Evolutionary conservation across 2,888 invertebrate genomes (phyloP).

Genomic region (Stenurella melanura): DNA sequence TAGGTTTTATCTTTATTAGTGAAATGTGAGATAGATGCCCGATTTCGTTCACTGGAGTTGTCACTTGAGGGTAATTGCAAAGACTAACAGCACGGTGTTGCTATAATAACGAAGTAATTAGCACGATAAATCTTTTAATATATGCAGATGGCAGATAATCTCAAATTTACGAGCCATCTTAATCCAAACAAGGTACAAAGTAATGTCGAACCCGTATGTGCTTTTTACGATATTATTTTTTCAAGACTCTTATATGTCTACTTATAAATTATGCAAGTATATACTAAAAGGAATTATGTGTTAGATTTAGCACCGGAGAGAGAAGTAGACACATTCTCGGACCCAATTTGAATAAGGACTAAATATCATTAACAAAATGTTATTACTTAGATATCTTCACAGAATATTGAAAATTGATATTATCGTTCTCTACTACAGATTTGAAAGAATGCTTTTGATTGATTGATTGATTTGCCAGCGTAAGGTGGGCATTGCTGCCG

Average conservation of each 20-base stretch:
- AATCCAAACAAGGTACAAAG: slow-evolving; percentile 33
- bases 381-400: too few species aligned
- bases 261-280: slow-evolving; percentile 11
- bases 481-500: too few species aligned
- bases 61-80: slow-evolving; percentile 29
- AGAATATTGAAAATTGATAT: too few species aligned
- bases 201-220: slow-evolving; percentile 19
- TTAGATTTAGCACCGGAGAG: neutral
- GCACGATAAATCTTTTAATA: slow-evolving; percentile 35
- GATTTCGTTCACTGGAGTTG: slow-evolving; percentile 14
- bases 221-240: slow-evolving; percentile 14
- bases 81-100: slow-evolving; percentile 22
- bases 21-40: slow-evolving; percentile 12
- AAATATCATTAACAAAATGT: too few species aligned
- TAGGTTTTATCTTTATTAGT: slow-evolving; percentile 23
- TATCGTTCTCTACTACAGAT: too few species aligned
- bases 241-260: neutral
- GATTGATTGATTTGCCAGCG: too few species aligned
- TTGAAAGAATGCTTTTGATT: too few species aligned
- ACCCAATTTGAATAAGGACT: too few species aligned
- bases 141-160: slow-evolving; percentile 32
- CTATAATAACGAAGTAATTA: slow-evolving; percentile 27
- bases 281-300: slow-evolving; percentile 16
- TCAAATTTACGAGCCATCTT: slow-evolving; percentile 25
- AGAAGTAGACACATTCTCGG: too few species aligned